Base-by-base conservation (phyloP, 2,113 vertebrate genomes). In the Crypturellus undulatus region DNA sequence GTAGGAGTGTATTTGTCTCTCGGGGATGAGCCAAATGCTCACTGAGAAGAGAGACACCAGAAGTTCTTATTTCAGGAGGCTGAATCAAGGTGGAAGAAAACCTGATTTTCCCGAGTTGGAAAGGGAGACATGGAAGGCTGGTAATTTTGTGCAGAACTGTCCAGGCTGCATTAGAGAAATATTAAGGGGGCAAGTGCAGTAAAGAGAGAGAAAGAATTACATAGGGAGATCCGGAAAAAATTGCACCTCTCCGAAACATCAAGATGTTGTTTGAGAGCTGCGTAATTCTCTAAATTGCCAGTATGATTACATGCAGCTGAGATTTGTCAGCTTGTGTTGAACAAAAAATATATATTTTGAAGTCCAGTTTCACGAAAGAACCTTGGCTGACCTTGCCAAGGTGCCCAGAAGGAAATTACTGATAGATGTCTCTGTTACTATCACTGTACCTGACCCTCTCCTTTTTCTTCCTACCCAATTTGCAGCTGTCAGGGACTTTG, bases 401-500 rank as follows among this genome's bases (percentile, higher is more conserved):
- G 34, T 87, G 60, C 54, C 67, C 49, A 69, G 47, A 52, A 62
- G 10, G 42, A 1, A 5, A 16, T 11, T 80, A 70, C 11, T 49
- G 22, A 38, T 52, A 38, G 19, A 68, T 32, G 25, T 76, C 24
- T 63, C 12, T 52, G 1, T 77, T 71, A 16, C 30, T 32, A 2
- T 7, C 3, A 6, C 26, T 76, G 40, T 32, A 77, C 72, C 63
- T 79, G 69, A 93, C 52, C 21, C 30, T 89, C 8, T 36, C 7
- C 71, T 20, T 28, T 24, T 28, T 17, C 58, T 89, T 32, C 12
- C 60, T 86, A 89, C 60, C 93, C 81, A 6, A 47, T 84, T 94
- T 69, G 10, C 47, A 98, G 98, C 81, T 97, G 60, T 91, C 94
- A 2, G 96, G 96, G 75, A 76, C 87, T 30, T 91, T 92, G 63